Percentiles rank a stretch among this genome's conserved stretches.
phyloP scores from a whole-genome alignment of 2,888 invertebrate species.

The Leucoma salicis region DNA sequence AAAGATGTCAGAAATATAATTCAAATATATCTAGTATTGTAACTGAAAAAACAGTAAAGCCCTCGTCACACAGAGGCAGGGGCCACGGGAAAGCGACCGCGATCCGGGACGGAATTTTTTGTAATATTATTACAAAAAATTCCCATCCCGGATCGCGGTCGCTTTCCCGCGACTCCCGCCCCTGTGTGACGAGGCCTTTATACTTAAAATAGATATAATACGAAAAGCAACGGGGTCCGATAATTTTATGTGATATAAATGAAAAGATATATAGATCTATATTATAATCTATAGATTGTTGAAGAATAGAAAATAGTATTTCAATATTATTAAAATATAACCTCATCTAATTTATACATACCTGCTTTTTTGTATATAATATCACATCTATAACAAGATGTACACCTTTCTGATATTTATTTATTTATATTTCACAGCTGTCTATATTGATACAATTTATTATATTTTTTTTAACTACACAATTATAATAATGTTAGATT shows the following conservation, averaged over 20 bases:
- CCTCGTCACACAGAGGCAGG: too few species aligned
- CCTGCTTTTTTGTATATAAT: slow-evolving; percentile 10
- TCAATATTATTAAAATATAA: slow-evolving; percentile 20
- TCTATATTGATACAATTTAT: slow-evolving; percentile 14
- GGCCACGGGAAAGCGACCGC: too few species aligned
- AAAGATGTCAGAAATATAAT: too few species aligned
- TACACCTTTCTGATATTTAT: slow-evolving; percentile 19
- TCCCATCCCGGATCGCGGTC: too few species aligned
- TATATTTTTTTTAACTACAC: too few species aligned
- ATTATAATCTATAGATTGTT: slow-evolving; percentile 6
- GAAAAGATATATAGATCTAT: slow-evolving; percentile 1
- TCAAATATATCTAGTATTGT: too few species aligned
- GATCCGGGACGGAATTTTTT: too few species aligned
- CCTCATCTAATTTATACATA: slow-evolving; percentile 25
- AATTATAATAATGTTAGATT: slow-evolving; percentile 17
- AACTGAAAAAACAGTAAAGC: too few species aligned
- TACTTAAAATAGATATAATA: too few species aligned
- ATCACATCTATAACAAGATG: slow-evolving; percentile 25
- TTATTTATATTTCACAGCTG: slow-evolving; percentile 20
- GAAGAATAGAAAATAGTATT: neutral
- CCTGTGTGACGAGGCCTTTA: too few species aligned
- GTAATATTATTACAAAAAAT: too few species aligned
- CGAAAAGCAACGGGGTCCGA: neutral
- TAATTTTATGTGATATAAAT: slow-evolving; percentile 7
- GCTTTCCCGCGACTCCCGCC: too few species aligned